These are phyloP conservation scores for Paracentrotus lividus DNA, from an alignment of 53 echinoderm and acorn worm genomes.

Conservation along the genomic window DNA sequence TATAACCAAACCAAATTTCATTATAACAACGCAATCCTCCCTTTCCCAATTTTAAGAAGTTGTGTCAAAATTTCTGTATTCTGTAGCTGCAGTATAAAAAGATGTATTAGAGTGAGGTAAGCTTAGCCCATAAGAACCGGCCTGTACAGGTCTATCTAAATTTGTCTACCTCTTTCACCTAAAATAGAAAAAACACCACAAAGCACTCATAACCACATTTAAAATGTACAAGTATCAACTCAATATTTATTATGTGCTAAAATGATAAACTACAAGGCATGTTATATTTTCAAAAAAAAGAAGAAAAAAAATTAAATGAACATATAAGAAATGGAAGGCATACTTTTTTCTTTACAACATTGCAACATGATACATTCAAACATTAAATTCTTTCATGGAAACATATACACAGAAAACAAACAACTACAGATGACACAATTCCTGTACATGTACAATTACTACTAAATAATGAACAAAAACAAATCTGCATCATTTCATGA, in stretches of 20 bases:
- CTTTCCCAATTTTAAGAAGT: too few species aligned
- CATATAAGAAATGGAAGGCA: background rate
- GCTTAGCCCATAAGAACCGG: too few species aligned
- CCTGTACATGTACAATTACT: too few species aligned
- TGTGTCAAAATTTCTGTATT: too few species aligned
- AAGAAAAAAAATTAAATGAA: background rate
- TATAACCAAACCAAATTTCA: too few species aligned
- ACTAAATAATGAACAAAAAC: background rate
- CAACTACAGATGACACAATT: background rate
- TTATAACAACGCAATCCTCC: too few species aligned
- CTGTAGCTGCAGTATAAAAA: too few species aligned
- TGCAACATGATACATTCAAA: background rate
- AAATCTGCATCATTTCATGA: background rate
- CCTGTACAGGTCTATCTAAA: too few species aligned
- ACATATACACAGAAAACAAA: background rate
- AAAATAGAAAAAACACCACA: too few species aligned
- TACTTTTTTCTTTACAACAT: conserved; percentile 11
- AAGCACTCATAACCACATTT: background rate
- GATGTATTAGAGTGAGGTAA: too few species aligned
- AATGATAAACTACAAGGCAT: conserved; percentile 29
- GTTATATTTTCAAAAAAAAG: background rate
- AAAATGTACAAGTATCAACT: conserved; percentile 35
- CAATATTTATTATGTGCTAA: conserved; percentile 37
- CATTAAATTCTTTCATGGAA: background rate
- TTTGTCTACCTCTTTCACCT: too few species aligned